Conservation (phyloP, 1,140 invertebrate species). For the Thalassaphorura encarpata region DNA sequence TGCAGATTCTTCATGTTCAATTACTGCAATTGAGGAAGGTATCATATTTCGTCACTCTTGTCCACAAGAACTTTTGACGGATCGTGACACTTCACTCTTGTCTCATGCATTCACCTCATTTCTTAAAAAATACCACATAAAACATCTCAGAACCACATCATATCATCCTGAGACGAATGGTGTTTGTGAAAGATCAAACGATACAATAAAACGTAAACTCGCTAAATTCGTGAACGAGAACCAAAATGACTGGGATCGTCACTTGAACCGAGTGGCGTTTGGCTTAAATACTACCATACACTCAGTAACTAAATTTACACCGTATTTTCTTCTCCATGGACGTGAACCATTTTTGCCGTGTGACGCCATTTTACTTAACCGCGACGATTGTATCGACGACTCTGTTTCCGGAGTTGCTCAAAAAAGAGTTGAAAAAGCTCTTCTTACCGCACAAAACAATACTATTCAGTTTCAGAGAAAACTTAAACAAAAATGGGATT, state of each 20-base stretch:
- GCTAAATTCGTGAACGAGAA: neutral
- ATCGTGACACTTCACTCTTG: neutral
- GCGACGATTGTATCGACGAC: neutral
- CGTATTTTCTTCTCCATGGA: slow-evolving; percentile 2
- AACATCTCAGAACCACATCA: neutral
- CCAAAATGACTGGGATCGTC: slow-evolving; percentile 7
- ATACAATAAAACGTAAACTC: slow-evolving; percentile 1
- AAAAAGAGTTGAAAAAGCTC: neutral
- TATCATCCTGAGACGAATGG: slow-evolving; percentile 6
- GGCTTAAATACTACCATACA: slow-evolving; percentile 1
- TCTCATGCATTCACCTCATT: neutral
- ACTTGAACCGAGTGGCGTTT: neutral
- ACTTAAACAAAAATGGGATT: neutral
- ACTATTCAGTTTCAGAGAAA: neutral
- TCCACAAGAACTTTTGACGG: neutral
- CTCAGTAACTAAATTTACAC: neutral
- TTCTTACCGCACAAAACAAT: neutral
- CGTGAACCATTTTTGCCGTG: neutral
- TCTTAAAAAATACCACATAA: neutral
- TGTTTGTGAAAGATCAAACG: slow-evolving; percentile 1
- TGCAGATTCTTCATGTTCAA: neutral
- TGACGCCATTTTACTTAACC: neutral
- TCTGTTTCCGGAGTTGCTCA: neutral
- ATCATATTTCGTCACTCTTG: slow-evolving; percentile 5
- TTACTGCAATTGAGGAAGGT: slow-evolving; percentile 1